Conservation (phyloP, 2,888 invertebrate species). For the Drosophila seclusa region DNA sequence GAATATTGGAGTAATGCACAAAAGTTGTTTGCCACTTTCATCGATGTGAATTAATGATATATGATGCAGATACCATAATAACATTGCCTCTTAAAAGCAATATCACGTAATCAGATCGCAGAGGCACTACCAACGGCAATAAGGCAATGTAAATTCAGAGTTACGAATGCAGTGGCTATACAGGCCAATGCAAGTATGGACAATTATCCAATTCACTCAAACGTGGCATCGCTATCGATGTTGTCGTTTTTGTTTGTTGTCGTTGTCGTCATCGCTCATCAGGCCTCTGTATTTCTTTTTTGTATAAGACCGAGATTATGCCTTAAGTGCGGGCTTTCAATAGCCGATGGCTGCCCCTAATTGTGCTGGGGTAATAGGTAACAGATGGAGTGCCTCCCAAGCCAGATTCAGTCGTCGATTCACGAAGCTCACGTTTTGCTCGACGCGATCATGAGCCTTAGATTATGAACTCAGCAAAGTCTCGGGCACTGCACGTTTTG, state of each 20-base stretch:
- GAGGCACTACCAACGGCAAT: slow-evolving; percentile 3
- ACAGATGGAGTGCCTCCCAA: slow-evolving; percentile 42
- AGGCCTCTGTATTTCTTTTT: slow-evolving; percentile 28
- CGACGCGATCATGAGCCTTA: slow-evolving; percentile 46
- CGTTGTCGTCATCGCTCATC: slow-evolving; percentile 48
- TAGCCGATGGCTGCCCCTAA: slow-evolving; percentile 44
- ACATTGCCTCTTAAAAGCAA: slow-evolving; percentile 52
- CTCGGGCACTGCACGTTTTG: slow-evolving; percentile 67
- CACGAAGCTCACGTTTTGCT: slow-evolving; percentile 68
- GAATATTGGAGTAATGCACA: slow-evolving; percentile 58
- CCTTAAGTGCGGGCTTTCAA: slow-evolving; percentile 37
- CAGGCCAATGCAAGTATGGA: slow-evolving; percentile 46
- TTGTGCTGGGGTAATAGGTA: slow-evolving; percentile 49
- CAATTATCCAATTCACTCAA: slow-evolving; percentile 78
- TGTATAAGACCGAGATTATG: slow-evolving; percentile 55
- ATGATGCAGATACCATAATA: slow-evolving; percentile 16
- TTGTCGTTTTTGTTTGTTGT: slow-evolving; percentile 15
- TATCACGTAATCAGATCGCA: slow-evolving; percentile 39
- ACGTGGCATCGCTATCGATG: slow-evolving; percentile 43
- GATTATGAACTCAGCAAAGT: slow-evolving; percentile 65
- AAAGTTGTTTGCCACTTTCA: slow-evolving; percentile 41
- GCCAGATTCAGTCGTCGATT: slow-evolving; percentile 40
- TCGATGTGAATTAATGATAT: slow-evolving; percentile 6
- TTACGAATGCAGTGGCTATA: slow-evolving; percentile 10
- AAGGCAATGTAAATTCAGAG: slow-evolving; percentile 12